Evolutionary conservation across 2,113 vertebrate genomes (phyloP), one percentile per base, ranked within the genome.

Genomic region (Guaruba guarouba): DNA sequence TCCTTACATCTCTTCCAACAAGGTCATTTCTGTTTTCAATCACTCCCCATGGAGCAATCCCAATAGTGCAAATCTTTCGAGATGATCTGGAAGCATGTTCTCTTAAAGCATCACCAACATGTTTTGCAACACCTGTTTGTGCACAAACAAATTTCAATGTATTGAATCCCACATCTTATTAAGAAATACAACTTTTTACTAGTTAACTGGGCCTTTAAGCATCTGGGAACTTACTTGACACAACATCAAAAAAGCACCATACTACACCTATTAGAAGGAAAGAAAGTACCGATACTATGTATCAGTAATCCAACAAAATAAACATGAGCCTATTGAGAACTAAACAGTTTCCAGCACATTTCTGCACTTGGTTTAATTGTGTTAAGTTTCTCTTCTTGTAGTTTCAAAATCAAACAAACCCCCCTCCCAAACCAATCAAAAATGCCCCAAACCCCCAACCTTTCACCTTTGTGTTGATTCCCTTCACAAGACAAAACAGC

Each of bases 21-120:
- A 99, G 99, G 97, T 99, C 99, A 29, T 99, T 99, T 96, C 99
- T 98, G 98, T 99, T 99, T 97, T 99, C 99, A 96, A 99, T 99
- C 84, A 99, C 99, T 96, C 99, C 99, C 99, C 99, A 99, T 0
- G 99, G 99, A 86, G 99, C 99, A 79, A 99, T 99, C 78, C 99
- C 99, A 66, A 99, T 99, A 96, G 99, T 99, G 98, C 99, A 99
- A 98, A 99, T 99, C 97, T 99, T 99, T 97, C 99, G 98, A 92
- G 99, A 99, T 86, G 99, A 99, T 97, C 98, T 98, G 95, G 99
- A 99, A 86, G 98, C 98, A 75, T 99, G 99, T 97, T 99, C 99
- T 98, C 99, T 99, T 77, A 99, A 98, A 88, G 99, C 99, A 91
- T 99, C 99, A 46, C 99, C 99, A 84, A 99, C 99, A 96, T 99